phyloP scores from a whole-genome alignment of 2,888 invertebrate species.

The Oasisia sp. region DNA sequence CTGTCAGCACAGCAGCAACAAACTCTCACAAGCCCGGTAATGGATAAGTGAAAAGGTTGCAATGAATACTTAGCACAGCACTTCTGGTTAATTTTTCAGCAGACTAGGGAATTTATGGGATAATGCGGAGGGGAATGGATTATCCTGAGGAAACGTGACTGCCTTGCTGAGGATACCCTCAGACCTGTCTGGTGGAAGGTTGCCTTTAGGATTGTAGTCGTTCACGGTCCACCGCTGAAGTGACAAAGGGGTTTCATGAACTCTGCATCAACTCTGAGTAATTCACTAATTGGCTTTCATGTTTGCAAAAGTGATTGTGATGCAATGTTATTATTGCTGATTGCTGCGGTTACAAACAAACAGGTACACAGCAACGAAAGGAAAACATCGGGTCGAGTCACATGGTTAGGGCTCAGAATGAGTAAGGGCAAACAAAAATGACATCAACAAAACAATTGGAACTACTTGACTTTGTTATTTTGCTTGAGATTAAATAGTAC shows the following conservation, averaged over 20 bases:
- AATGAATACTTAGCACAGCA: background rate
- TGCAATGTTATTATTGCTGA: constrained; percentile 11
- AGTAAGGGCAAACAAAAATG: background rate
- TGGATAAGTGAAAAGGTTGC: background rate
- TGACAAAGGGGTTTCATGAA: background rate
- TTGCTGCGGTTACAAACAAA: background rate
- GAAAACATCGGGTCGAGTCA: background rate
- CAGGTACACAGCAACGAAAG: background rate
- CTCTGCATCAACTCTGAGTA: constrained; percentile 3
- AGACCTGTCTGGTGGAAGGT: background rate
- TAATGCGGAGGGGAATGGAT: background rate
- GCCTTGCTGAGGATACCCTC: background rate
- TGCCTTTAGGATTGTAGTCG: background rate
- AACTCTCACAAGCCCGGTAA: background rate
- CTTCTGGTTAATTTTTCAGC: constrained; percentile 11
- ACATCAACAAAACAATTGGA: background rate
- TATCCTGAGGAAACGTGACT: background rate
- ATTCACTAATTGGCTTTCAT: background rate
- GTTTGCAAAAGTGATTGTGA: constrained; percentile 4
- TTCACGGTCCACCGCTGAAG: background rate
- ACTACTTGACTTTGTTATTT: background rate
- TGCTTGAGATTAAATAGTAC: background rate
- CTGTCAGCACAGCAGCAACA: background rate
- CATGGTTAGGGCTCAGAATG: background rate
- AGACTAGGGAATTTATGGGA: background rate